A percentile compares a stretch with the other conserved stretches of the same genome.
Conservation (phyloP, 1,140 invertebrate species). For the Lethrus apterus region DNA sequence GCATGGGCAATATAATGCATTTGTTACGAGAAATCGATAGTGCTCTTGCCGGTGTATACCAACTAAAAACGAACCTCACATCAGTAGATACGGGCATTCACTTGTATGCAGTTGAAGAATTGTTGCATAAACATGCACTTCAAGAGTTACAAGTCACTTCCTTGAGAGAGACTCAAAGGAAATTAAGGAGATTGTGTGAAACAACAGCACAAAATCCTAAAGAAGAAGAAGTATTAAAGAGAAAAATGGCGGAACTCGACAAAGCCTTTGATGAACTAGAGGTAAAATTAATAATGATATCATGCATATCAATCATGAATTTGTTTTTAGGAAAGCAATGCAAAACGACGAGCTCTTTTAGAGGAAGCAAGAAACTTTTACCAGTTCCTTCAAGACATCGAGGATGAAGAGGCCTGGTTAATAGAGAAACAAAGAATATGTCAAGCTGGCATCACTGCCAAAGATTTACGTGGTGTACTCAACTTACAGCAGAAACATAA, state of each 20-base stretch:
- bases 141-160: conserved; percentile 85
- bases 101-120: conserved; percentile 85
- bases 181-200: conserved; percentile 63
- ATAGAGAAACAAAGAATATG: conserved; percentile 89
- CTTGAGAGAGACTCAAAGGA: conserved; percentile 71
- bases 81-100: conserved; percentile 88
- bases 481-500: conserved; percentile 93
- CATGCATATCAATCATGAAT: no score
- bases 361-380: conserved; percentile 90
- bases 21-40: conserved; percentile 90
- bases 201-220: conserved; percentile 39
- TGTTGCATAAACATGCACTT: conserved; percentile 86
- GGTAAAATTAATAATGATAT: conserved; percentile 16
- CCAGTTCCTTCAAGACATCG: conserved; percentile 88
- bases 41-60: conserved; percentile 70
- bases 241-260: conserved; percentile 32
- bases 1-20: conserved; percentile 71
- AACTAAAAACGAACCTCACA: conserved; percentile 73
- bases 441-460: conserved; percentile 81
- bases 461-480: conserved; percentile 84
- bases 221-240: conserved; percentile 31
- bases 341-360: conserved; percentile 69
- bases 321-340: conserved; percentile 44
- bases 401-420: conserved; percentile 82
- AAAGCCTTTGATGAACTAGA: conserved; percentile 33